Percentiles rank a stretch among this genome's conserved stretches.
Evolutionary conservation across 2,797 vertebrate genomes (phyloP).

Genomic region (Pristis pectinata): DNA sequence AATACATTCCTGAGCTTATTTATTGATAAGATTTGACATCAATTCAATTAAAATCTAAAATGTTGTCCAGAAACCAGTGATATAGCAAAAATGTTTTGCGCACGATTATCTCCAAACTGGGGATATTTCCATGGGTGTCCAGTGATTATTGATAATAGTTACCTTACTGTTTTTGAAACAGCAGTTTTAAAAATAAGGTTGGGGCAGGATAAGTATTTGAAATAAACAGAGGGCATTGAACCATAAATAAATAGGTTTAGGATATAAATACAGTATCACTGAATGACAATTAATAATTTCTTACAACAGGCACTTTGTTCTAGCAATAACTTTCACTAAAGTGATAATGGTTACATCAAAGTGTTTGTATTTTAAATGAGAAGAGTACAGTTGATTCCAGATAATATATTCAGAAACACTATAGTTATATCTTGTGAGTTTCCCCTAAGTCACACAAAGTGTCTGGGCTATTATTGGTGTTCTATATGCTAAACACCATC

Average conservation of each 20-base stretch:
- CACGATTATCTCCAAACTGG: neutral
- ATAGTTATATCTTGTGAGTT: neutral
- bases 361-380: slow-evolving; percentile 18
- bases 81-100: neutral
- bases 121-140: neutral
- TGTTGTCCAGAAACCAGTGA: neutral
- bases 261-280: neutral
- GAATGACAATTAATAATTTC: slow-evolving; percentile 17
- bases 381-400: slow-evolving; percentile 22
- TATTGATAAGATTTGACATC: neutral
- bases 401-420: slow-evolving; percentile 14
- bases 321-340: neutral
- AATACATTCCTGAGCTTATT: neutral
- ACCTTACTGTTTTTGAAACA: slow-evolving; percentile 33
- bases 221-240: slow-evolving; percentile 1
- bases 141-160: slow-evolving; percentile 29
- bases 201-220: neutral
- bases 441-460: neutral
- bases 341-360: slow-evolving; percentile 23
- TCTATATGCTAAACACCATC: neutral
- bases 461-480: neutral
- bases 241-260: slow-evolving; percentile 31
- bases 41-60: neutral
- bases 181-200: neutral
- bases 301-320: neutral